Evolutionary conservation across 2,113 vertebrate genomes (phyloP), one percentile per base, ranked within the genome.

Genomic region (Amphilophus citrinellus): DNA sequence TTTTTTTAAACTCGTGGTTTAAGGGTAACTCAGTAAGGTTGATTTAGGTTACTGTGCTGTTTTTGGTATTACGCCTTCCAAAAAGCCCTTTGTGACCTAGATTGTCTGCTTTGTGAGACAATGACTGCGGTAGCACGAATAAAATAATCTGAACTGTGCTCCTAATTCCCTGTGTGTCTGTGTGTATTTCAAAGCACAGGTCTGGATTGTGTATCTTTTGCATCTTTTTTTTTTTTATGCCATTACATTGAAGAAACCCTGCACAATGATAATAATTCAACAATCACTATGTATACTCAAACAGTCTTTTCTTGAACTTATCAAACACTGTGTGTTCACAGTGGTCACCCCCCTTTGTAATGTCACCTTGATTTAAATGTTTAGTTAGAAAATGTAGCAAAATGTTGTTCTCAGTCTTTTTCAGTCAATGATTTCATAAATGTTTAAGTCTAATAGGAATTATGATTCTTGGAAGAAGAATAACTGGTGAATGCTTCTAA

Each of bases 31-130:
- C 71, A 32, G 61, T 22, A 24, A 68, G 68, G 62, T 87, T 80
- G 88, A 95, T 93, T 82, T 94, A 82, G 94, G 94, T 94, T 92
- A 95, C 82, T 89, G 92, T 94, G 94, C 90, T 93, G 90, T 90
- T 80, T 88, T 90, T 84, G 71, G 76, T 85, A 85, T 90, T 86
- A 85, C 17, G 37, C 63, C 3, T 76, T 22, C 79, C 18, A 92
- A 88, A 90, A 82, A 87, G 85, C 89, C 68, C 79, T 82, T 53
- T 56, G 83, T 96, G 95, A 95, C 95, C 95, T 89, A 96, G 90
- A 95, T 96, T 77, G 79, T 91, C 86, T 89, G 77, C 60, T 4
- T 66, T 77, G 84, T 82, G 83, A 91, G 87, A 90, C 91, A 90
- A 91, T 91, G 90, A 79, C 83, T 86, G 75, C 73, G 71, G 71